Conservation (phyloP, 35 echinoderm and acorn worm species). For the Ophioderma brevispina region DNA sequence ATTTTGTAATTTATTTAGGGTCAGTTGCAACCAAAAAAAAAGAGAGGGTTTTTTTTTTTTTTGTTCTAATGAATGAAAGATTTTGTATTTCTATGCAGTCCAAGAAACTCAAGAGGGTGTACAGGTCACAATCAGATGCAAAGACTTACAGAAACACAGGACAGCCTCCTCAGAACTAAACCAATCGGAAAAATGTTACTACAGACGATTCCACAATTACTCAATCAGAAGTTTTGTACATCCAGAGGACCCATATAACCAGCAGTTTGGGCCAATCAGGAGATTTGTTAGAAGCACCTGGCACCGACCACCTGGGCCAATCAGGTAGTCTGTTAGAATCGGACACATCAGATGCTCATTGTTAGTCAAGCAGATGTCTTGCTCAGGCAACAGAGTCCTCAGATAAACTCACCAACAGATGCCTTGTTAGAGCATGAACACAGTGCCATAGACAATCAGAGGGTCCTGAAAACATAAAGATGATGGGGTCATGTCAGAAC, state of each 20-base stretch:
- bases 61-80: too few relatives aligned
- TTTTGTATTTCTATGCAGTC: too few relatives aligned
- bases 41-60: too few relatives aligned
- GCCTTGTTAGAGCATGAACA: constrained; percentile 11
- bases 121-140: not conserved
- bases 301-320: constrained; percentile 4
- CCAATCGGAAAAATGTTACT: constrained; percentile 20
- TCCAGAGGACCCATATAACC: constrained; percentile 10
- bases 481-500: constrained; percentile 1
- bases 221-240: not conserved
- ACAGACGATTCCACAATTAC: not conserved
- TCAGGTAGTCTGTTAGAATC: constrained; percentile 31
- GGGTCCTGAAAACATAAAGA: not conserved
- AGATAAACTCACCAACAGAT: constrained; percentile 22
- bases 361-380: not conserved
- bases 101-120: not conserved
- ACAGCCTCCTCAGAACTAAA: constrained; percentile 5
- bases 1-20: too few relatives aligned
- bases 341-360: not conserved
- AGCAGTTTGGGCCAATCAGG: constrained; percentile 13
- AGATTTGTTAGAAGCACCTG: not conserved
- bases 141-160: constrained; percentile 14
- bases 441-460: constrained; percentile 34
- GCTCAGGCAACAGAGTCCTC: not conserved
- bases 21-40: too few relatives aligned